Percentiles rank a stretch among this genome's conserved stretches.
These are phyloP conservation scores for Saccostrea cuccullata DNA, from an alignment of 1,140 invertebrate species.

Conservation along the genomic window DNA sequence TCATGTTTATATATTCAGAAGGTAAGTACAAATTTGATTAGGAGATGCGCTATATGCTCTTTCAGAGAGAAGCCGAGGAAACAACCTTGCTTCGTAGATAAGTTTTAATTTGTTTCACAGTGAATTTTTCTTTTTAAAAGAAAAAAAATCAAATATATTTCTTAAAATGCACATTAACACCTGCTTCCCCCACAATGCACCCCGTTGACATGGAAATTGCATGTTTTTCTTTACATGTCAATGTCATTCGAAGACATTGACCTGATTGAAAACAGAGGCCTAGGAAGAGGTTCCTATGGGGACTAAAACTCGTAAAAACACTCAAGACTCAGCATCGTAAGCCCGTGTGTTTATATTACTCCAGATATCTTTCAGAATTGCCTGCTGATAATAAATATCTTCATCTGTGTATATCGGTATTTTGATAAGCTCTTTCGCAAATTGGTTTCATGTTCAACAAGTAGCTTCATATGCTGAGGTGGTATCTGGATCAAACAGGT, in stretches of 20 bases:
- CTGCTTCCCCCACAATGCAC: neutral
- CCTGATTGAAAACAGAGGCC: slow-evolving; percentile 20
- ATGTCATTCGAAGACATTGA: slow-evolving; percentile 10
- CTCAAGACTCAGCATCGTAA: neutral
- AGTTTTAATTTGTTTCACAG: too few relatives aligned
- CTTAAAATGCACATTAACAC: neutral
- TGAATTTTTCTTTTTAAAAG: too few relatives aligned
- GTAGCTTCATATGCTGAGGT: neutral
- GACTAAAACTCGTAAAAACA: neutral
- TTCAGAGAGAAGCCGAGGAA: neutral
- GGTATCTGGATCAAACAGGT: slow-evolving; percentile 32
- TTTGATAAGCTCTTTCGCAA: slow-evolving; percentile 28
- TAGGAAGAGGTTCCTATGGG: neutral
- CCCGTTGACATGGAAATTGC: neutral
- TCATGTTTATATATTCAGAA: slow-evolving; percentile 84
- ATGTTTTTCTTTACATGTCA: neutral
- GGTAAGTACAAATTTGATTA: slow-evolving; percentile 51
- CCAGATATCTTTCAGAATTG: neutral
- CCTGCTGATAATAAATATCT: slow-evolving; percentile 15
- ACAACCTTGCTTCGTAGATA: neutral
- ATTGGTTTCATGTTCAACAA: slow-evolving; percentile 37
- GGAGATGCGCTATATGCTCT: neutral
- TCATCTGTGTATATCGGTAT: slow-evolving; percentile 1
- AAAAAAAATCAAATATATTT: too few relatives aligned
- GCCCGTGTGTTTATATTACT: neutral